Percentiles rank a stretch among this genome's conserved stretches.
These are phyloP conservation scores for Oreamnos americanus DNA, from an alignment of 2,113 vertebrate genomes.

Conservation along the genomic window DNA sequence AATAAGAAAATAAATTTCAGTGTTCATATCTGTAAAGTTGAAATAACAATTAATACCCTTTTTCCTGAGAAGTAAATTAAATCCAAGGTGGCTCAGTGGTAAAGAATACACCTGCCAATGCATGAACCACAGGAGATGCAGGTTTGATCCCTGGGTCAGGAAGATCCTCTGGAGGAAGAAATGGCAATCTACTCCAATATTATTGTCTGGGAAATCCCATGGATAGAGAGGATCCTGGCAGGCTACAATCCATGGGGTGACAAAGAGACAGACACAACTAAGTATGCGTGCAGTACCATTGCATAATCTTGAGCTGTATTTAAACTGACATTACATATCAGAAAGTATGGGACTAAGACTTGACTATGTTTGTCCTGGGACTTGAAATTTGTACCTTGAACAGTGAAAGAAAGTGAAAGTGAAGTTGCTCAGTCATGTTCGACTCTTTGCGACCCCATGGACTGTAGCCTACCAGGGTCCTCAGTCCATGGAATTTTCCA, in stretches of 20 bases:
- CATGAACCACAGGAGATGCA: not conserved
- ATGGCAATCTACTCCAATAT: not conserved
- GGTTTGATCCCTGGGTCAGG: not conserved
- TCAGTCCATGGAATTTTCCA: not conserved
- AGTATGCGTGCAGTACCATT: not conserved
- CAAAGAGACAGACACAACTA: not conserved
- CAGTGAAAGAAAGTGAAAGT: not conserved
- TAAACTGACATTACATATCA: not conserved
- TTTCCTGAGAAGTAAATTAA: not conserved
- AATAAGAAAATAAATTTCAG: not conserved
- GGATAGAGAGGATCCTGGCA: not conserved
- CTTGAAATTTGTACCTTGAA: slow-evolving; percentile 43
- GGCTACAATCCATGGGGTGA: not conserved
- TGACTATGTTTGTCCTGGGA: slow-evolving; percentile 71
- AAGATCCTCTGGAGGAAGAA: not conserved
- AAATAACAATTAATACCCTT: not conserved
- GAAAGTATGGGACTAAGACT: slow-evolving; percentile 55
- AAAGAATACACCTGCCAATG: not conserved
- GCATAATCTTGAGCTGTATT: not conserved
- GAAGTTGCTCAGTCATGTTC: accelerated
- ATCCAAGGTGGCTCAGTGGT: not conserved
- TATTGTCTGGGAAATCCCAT: not conserved
- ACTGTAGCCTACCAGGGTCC: not conserved
- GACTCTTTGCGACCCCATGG: accelerated
- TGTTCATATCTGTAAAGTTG: not conserved